Conservation (phyloP, 1,140 invertebrate genomes). For the Microplitis demolitor region DNA sequence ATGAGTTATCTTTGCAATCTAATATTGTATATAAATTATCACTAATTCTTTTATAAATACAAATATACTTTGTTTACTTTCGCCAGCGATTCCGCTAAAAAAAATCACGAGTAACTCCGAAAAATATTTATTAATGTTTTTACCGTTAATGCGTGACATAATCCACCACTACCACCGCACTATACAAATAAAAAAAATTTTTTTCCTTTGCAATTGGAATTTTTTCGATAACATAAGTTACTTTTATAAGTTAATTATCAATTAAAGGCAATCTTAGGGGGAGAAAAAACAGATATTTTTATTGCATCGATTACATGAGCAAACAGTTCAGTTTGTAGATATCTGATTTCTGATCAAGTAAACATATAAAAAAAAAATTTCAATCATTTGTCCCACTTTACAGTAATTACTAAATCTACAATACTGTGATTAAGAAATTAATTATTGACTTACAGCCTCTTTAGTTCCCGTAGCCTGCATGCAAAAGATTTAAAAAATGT, state of each 20-base stretch:
- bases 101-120: no score
- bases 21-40: no score
- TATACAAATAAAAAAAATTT: no score
- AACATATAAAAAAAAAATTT: not conserved
- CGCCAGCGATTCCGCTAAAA: no score
- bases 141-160: no score
- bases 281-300: not conserved
- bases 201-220: no score
- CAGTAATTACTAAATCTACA: not conserved
- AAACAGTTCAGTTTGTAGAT: not conserved
- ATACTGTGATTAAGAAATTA: not conserved
- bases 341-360: not conserved
- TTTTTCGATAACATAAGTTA: not conserved
- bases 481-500: slow-evolving; percentile 29
- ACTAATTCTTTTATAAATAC: no score
- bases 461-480: slow-evolving; percentile 38
- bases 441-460: slow-evolving; percentile 41
- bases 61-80: no score
- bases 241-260: not conserved
- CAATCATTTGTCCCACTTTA: not conserved
- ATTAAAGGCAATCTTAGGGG: not conserved
- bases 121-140: no score
- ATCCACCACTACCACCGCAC: no score
- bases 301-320: not conserved
- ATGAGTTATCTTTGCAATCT: no score